Evolutionary conservation across 2,797 vertebrate genomes (phyloP), one percentile per base, ranked within the genome.

Genomic region (Kryptolebias ocellatus): DNA sequence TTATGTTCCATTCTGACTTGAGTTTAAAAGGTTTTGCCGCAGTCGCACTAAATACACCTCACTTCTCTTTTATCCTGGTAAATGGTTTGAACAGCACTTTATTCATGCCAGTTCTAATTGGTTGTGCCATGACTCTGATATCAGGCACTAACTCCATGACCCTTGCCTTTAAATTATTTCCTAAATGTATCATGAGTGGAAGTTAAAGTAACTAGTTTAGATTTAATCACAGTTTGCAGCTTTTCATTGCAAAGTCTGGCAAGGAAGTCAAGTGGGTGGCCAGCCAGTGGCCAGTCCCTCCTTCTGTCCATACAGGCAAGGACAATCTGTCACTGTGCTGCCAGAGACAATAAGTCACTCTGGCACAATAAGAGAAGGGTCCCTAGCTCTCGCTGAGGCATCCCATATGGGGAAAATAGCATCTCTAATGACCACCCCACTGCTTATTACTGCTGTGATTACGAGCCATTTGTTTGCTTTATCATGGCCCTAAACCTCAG

Each of bases 401-500:
- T 72, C 78, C 82, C 85, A 76, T 83, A 83, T 79, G 84, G 85
- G 83, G 88, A 85, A 83, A 90, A 88, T 73, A 72, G 80, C 83
- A 65, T 70, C 77, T 81, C 81, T 93, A 92, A 94, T 90, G 86
- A 87, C 88, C 85, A 66, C 78, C 85, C 78, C 82, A 71, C 79
- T 74, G 77, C 84, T 88, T 87, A 90, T 91, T 90, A 90, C 79
- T 31, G 56, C 77, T 72, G 87, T 84, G 79, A 91, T 92, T 90
- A 92, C 60, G 74, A 87, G 87, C 83, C 83, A 87, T 92, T 93
- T 90, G 90, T 92, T 92, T 92, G 83, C 89, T 92, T 92, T 91
- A 90, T 90, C 87, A 83, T 83, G 84, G 88, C 80, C 67, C 79
- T 84, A 82, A 89, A 90, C 74, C 84, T 74, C 78, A 18, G 67